phyloP scores from a whole-genome alignment of 2,797 vertebrate genomes.

The Yasuhikotakia modesta region DNA sequence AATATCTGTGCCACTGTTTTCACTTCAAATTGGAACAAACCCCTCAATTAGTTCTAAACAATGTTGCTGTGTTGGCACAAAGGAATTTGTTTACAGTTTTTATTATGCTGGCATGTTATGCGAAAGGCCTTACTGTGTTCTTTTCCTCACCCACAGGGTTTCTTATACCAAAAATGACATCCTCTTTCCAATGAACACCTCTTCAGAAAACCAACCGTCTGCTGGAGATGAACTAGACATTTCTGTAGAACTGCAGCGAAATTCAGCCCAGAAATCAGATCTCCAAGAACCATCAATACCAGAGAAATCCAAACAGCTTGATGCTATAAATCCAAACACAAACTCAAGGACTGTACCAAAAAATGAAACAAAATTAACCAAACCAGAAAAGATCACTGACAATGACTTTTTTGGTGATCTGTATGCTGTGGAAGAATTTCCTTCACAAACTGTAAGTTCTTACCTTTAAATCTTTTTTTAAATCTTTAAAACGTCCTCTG shows the following conservation, averaged over 20 bases:
- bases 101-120: no score
- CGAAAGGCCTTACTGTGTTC: not conserved
- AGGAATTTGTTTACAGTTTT: no score
- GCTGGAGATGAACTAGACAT: not conserved
- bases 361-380: not conserved
- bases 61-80: no score
- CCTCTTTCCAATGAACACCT: no score
- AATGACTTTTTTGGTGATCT: slow-evolving; percentile 71
- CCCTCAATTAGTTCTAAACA: no score
- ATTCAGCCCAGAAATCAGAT: not conserved
- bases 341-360: not conserved
- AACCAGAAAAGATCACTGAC: slow-evolving; percentile 47
- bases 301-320: not conserved
- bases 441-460: slow-evolving; percentile 68
- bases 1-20: not conserved
- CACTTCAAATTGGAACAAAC: not conserved
- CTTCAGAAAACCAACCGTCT: not conserved
- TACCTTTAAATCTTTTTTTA: not conserved
- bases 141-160: not conserved
- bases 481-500: no score
- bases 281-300: not conserved
- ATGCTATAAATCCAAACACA: not conserved
- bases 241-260: not conserved
- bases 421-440: slow-evolving; percentile 65
- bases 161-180: not conserved